phyloP scores from a whole-genome alignment of 2,113 vertebrate species.

The Myrmecophaga tridactyla region DNA sequence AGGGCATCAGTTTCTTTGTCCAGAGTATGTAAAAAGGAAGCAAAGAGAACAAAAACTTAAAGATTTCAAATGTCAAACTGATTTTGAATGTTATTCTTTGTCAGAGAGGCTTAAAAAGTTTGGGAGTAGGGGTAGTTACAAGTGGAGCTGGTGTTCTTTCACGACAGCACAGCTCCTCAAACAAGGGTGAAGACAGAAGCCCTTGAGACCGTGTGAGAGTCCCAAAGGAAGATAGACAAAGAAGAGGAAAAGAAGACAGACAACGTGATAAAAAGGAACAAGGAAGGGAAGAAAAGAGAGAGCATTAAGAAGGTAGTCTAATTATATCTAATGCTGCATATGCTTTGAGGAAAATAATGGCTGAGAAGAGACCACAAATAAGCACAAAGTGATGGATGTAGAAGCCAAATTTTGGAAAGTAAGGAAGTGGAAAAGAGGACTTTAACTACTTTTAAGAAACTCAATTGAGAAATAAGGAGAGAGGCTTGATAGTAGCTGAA shows the following conservation, averaged over 20 bases:
- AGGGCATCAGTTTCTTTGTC: background rate
- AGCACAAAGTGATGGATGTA: background rate
- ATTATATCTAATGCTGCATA: background rate
- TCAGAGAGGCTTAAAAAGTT: background rate
- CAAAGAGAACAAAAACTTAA: background rate
- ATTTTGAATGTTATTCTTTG: background rate
- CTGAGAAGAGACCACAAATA: background rate
- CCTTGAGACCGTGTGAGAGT: background rate
- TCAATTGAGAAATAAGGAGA: background rate
- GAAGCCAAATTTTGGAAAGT: background rate
- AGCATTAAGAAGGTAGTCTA: background rate
- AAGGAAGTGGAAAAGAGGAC: background rate
- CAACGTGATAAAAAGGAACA: background rate
- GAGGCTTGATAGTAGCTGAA: background rate
- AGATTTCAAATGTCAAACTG: background rate
- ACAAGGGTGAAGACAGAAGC: background rate
- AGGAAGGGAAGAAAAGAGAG: background rate
- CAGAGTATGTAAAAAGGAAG: slow-evolving; percentile 1
- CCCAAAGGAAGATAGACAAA: background rate
- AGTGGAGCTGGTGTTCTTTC: background rate
- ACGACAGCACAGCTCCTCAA: background rate
- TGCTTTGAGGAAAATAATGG: slow-evolving; percentile 37
- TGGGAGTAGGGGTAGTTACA: background rate
- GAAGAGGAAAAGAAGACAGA: background rate
- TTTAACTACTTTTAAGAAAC: slow-evolving; percentile 17